phyloP scores from a whole-genome alignment of 2,797 vertebrate species.

The Numenius phaeopus region DNA sequence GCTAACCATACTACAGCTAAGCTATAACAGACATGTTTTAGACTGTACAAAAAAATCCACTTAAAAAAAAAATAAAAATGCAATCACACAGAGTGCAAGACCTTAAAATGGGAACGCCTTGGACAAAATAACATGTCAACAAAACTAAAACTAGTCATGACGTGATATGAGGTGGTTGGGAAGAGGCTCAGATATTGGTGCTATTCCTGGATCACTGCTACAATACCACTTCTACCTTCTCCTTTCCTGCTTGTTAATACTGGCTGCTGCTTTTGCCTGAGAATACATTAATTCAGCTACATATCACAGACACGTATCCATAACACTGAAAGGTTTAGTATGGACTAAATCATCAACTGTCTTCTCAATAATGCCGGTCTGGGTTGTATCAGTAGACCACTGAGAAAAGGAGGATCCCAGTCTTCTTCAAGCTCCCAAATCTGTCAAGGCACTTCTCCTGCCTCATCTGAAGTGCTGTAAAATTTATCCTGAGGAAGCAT shows the following conservation, averaged over 20 bases:
- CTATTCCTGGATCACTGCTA: background rate
- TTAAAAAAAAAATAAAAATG: background rate
- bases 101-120: background rate
- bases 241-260: background rate
- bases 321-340: background rate
- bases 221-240: background rate
- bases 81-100: background rate
- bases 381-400: background rate
- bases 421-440: background rate
- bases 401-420: background rate
- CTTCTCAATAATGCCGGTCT: background rate
- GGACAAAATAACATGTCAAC: background rate
- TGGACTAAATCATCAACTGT: background rate
- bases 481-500: background rate
- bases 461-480: background rate
- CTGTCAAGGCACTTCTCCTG: background rate
- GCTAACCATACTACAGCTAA: background rate
- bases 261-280: background rate
- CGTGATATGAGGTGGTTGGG: background rate
- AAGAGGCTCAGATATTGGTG: background rate
- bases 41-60: background rate
- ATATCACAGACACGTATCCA: rapidly evolving
- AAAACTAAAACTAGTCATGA: background rate
- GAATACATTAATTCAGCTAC: background rate
- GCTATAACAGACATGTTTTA: background rate